These are phyloP conservation scores for Loris lydekkerianus DNA, from an alignment of 2,797 vertebrate genomes.

Conservation along the genomic window DNA sequence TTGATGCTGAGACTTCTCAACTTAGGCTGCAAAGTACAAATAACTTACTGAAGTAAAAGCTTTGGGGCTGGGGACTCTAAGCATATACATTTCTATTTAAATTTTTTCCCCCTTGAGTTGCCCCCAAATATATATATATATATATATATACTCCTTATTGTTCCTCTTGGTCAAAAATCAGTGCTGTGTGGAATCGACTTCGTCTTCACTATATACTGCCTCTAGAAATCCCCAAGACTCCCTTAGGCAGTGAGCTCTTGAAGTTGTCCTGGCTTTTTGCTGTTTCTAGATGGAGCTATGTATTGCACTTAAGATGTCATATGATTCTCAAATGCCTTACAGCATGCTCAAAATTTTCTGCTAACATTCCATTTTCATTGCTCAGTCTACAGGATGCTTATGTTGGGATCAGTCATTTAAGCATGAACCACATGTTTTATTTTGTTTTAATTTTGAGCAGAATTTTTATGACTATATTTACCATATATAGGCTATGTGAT, in stretches of 20 bases:
- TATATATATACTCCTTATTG: background rate
- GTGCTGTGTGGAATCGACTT: background rate
- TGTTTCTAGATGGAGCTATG: background rate
- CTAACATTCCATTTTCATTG: background rate
- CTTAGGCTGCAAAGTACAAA: background rate
- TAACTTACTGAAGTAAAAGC: background rate
- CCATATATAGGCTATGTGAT: background rate
- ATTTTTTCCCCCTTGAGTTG: background rate
- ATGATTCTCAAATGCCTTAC: constrained; percentile 4
- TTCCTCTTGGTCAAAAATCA: constrained; percentile 34
- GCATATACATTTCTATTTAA: background rate
- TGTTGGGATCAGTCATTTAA: background rate
- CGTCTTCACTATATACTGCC: background rate
- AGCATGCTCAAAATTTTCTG: background rate
- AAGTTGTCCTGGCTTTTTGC: constrained; percentile 10
- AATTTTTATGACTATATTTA: constrained; percentile 33
- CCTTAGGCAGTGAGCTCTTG: background rate
- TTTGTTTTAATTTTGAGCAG: constrained; percentile 9
- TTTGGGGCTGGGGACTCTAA: background rate
- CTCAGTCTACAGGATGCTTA: background rate
- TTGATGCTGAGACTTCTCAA: constrained; percentile 15
- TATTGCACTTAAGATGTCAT: background rate
- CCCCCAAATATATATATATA: no score
- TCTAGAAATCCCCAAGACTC: background rate
- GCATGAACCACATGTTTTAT: no score